phyloP scores from a whole-genome alignment of 2,888 invertebrate species.

The Drosophila acutilabella region DNA sequence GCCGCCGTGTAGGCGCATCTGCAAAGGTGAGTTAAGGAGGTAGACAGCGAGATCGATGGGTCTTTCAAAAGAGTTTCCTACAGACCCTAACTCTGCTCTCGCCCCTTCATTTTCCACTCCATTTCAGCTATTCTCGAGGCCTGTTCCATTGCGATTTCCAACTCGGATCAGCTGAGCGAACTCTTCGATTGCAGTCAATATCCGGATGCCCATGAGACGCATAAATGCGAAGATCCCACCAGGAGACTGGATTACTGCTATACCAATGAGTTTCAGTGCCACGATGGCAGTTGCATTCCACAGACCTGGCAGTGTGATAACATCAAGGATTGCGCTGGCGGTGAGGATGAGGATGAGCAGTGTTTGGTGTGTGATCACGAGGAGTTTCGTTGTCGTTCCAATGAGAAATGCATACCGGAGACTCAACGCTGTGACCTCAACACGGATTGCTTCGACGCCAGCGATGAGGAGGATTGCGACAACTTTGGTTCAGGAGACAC shows the following conservation, averaged over 20 bases:
- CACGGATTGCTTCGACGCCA: constrained; percentile 87
- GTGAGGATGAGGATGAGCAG: constrained; percentile 85
- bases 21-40: constrained; percentile 86
- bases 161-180: constrained; percentile 86
- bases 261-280: constrained; percentile 87
- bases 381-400: constrained; percentile 85
- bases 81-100: too few species aligned
- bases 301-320: constrained; percentile 87
- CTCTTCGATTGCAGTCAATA: constrained; percentile 88
- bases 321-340: constrained; percentile 85
- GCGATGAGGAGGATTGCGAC: constrained; percentile 87
- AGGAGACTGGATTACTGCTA: constrained; percentile 86
- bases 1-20: constrained; percentile 88
- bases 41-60: too few species aligned
- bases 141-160: constrained; percentile 87
- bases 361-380: constrained; percentile 85
- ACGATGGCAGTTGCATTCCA: constrained; percentile 88
- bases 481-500: constrained; percentile 86
- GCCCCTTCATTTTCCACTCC: background rate
- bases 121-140: constrained; percentile 87
- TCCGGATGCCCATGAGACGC: constrained; percentile 86
- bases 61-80: too few species aligned
- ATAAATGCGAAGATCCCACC: constrained; percentile 86
- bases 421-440: constrained; percentile 88
- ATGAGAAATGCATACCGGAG: constrained; percentile 86